Evolutionary conservation across 2,113 vertebrate genomes (phyloP), one percentile per base, ranked within the genome.

Genomic region (Litocranius walleri): DNA sequence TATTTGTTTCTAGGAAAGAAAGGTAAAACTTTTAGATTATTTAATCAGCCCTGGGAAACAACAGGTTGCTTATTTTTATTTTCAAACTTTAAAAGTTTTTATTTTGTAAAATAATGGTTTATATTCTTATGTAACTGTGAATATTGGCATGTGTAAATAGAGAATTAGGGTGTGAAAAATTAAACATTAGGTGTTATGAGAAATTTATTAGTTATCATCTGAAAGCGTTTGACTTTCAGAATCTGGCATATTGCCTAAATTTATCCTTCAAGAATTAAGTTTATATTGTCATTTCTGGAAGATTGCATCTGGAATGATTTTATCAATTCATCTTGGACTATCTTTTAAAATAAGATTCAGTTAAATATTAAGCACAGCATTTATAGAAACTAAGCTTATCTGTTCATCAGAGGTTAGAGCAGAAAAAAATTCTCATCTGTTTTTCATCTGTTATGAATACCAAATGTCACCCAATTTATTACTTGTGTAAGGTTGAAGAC

Each of bases 381-480:
- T 95, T 97, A 95, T 95, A 88, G 87, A 97, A 96, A 67, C 16
- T 23, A 25, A 93, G 36, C 36, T 95, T 95, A 91, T 89, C 80
- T 84, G 71, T 14, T 95, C 50, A 92, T 95, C 57, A 87, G 87
- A 81, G 15, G 57, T 88, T 80, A 89, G 30, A 96, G 16, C 74
- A 77, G 40, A 96, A 96, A 92, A 93, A 93, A 93, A 88, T 81
- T 88, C 59, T 96, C 57, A 62, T 95, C 94, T 96, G 88, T 50
- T 93, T 97, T 97, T 91, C 85, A 81, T 96, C 84, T 45, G 40
- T 50, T 96, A 97, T 88, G 96, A 97, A 97, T 90, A 96, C 84
- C 77, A 96, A 94, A 90, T 61, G 74, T 94, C 94, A 92, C 74
- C 77, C 57, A 92, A 85, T 81, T 82, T 96, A 96, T 54, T 81